A percentile compares a stretch with the other conserved stretches of the same genome.
phyloP scores from a whole-genome alignment of 2,113 vertebrate genomes.

The Gymnogyps californianus region DNA sequence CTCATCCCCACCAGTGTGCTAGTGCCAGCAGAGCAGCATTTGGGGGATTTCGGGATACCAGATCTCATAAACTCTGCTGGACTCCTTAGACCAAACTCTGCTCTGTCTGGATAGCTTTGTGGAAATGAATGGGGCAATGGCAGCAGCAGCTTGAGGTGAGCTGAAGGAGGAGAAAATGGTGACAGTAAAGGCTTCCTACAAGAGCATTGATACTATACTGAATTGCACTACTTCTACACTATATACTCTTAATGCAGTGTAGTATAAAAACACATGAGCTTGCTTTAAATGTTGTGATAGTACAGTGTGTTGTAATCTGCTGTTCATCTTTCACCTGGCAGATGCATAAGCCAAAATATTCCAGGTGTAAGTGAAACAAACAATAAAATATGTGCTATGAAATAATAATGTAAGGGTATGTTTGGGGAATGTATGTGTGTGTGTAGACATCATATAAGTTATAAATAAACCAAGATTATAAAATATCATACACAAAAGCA shows the following conservation, averaged over 20 bases:
- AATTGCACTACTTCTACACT: background rate
- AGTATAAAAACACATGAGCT: background rate
- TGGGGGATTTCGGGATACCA: fast-evolving
- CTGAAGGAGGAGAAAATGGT: background rate
- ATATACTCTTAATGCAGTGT: background rate
- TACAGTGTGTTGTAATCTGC: background rate
- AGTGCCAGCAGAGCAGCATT: background rate
- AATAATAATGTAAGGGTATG: background rate
- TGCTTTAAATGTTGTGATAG: background rate
- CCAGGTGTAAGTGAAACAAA: background rate
- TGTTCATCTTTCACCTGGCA: background rate
- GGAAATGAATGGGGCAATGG: background rate
- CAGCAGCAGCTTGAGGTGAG: background rate
- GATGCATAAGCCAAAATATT: background rate
- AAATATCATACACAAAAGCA: background rate
- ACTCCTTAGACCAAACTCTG: background rate
- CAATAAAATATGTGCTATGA: background rate
- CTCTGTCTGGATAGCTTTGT: background rate
- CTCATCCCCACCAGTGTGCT: background rate
- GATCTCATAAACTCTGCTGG: background rate
- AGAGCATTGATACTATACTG: background rate
- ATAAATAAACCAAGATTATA: background rate
- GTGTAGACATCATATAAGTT: background rate
- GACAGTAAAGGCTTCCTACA: background rate
- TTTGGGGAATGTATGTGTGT: background rate